Conservation (phyloP, 1,140 invertebrate genomes). For the Zaprionus camerounensis region DNA sequence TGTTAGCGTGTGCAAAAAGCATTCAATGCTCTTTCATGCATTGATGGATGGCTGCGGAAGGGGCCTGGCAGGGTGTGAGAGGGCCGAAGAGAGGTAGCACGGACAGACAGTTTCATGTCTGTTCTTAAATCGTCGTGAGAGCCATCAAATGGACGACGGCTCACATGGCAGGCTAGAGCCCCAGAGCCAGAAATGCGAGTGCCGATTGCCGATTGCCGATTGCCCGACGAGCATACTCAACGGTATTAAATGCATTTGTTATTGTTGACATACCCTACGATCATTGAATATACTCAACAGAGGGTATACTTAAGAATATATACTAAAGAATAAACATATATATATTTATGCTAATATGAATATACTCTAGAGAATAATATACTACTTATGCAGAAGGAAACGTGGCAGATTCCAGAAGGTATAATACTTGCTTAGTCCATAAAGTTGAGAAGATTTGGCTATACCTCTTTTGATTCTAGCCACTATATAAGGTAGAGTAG, state of each 20-base stretch:
- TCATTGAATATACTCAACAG: not conserved
- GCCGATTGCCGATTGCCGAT: not conserved
- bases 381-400: no score
- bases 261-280: not conserved
- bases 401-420: no score
- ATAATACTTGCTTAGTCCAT: no score
- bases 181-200: not conserved
- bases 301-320: no score
- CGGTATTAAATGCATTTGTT: conserved; percentile 17
- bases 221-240: conserved; percentile 12
- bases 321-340: no score
- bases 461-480: no score
- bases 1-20: conserved; percentile 19
- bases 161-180: not conserved
- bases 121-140: conserved; percentile 29
- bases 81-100: not conserved
- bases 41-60: conserved; percentile 4
- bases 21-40: conserved; percentile 15
- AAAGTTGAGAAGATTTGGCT: no score
- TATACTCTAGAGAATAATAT: no score
- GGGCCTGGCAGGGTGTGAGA: not conserved
- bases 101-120: conserved; percentile 11
- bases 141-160: conserved; percentile 26
- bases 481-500: no score
- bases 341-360: no score